Conservation (phyloP, 2,113 vertebrate genomes). For the Gadus macrocephalus region DNA sequence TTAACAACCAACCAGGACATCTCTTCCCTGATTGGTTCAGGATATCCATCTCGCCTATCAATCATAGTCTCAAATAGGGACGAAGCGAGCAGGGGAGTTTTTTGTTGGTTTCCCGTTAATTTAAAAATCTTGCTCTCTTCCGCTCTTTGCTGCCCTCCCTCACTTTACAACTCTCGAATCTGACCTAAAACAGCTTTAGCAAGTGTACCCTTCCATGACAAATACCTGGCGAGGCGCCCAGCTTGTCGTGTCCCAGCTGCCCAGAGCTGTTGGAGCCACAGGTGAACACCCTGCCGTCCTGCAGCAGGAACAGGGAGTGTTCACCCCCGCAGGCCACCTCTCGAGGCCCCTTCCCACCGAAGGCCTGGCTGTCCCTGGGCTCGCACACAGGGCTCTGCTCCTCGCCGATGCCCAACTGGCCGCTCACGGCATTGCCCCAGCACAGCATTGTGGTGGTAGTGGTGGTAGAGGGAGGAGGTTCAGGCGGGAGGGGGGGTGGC, state of each 20-base stretch:
- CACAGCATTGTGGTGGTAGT: slow-evolving; percentile 80
- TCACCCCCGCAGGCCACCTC: slow-evolving; percentile 86
- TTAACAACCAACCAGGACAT: no score
- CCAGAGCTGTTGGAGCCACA: slow-evolving; percentile 90
- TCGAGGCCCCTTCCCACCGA: slow-evolving; percentile 78
- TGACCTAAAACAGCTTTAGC: no score
- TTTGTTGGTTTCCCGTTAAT: no score
- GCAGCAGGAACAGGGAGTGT: slow-evolving; percentile 87
- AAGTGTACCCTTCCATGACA: not conserved
- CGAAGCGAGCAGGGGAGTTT: no score
- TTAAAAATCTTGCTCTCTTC: not conserved
- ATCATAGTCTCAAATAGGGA: no score
- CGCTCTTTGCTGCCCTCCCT: not conserved
- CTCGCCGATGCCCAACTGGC: slow-evolving; percentile 81
- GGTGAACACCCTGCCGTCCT: slow-evolving; percentile 89
- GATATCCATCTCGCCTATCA: no score
- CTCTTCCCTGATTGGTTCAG: no score
- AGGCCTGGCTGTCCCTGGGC: slow-evolving; percentile 77
- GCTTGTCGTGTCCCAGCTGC: slow-evolving; percentile 87
- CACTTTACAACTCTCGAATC: not conserved
- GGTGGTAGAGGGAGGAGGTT: slow-evolving; percentile 20
- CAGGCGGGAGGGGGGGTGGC: slow-evolving; percentile 14
- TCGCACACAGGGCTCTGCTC: slow-evolving; percentile 76
- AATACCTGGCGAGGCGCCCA: slow-evolving; percentile 84
- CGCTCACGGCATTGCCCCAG: slow-evolving; percentile 89